Conservation (phyloP, 2,888 invertebrate species). For the Sarcophaga subvicina region DNA sequence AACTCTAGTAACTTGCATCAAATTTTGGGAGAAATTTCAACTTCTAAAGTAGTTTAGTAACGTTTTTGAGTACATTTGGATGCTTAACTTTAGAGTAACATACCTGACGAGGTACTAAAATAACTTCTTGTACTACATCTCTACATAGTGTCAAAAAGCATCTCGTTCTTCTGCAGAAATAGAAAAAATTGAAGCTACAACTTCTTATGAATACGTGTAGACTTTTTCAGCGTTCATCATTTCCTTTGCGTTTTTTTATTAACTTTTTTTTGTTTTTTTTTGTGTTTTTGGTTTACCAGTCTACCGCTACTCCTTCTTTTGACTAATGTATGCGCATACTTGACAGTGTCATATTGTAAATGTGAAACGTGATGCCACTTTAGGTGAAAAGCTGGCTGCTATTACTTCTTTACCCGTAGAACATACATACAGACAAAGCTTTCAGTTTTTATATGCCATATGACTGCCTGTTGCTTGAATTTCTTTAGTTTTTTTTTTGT, state of each 20-base stretch:
- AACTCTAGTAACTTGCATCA: too few species aligned
- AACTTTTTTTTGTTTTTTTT: conserved; percentile 16
- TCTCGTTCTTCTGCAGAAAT: too few species aligned
- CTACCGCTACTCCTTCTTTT: conserved; percentile 50
- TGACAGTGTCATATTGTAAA: conserved; percentile 70
- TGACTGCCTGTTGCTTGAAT: conserved; percentile 50
- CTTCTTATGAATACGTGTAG: conserved; percentile 61
- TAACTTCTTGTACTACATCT: not conserved
- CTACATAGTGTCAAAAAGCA: not conserved
- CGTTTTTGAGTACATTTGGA: too few species aligned
- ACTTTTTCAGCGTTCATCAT: conserved; percentile 31
- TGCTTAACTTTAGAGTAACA: not conserved
- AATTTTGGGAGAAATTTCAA: too few species aligned
- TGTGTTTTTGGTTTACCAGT: conserved; percentile 22
- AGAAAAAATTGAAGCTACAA: conserved; percentile 36
- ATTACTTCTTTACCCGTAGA: conserved; percentile 52
- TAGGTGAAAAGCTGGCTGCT: conserved; percentile 67
- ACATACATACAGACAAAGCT: not conserved
- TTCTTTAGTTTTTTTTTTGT: conserved; percentile 6
- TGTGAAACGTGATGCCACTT: conserved; percentile 72
- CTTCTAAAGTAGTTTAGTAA: too few species aligned
- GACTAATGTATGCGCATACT: conserved; percentile 69
- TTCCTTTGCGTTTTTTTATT: too few species aligned
- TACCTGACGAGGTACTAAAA: not conserved
- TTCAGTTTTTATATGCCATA: conserved; percentile 18